These are phyloP conservation scores for Zootoca vivipara DNA, from an alignment of 2,113 vertebrate genomes.

Conservation along the genomic window DNA sequence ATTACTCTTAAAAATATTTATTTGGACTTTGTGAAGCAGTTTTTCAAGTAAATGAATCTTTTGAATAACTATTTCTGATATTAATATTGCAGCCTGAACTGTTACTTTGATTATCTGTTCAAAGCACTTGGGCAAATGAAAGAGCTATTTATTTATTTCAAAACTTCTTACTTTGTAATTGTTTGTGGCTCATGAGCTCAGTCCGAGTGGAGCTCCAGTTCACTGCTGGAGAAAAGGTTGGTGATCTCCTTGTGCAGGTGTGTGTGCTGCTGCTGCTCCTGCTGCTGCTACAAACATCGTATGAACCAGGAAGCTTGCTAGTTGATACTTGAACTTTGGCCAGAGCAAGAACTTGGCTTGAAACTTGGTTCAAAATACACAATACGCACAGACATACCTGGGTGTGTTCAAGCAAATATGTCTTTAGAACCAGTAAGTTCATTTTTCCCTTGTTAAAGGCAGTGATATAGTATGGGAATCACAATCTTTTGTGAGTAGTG, in stretches of 20 bases:
- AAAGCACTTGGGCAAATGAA: too few relatives aligned
- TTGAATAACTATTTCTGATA: too few relatives aligned
- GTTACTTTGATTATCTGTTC: too few relatives aligned
- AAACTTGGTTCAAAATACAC: slow-evolving; percentile 49
- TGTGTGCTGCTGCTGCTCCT: not conserved
- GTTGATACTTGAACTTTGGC: slow-evolving; percentile 68
- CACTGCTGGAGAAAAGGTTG: fast-evolving
- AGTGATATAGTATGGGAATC: not conserved
- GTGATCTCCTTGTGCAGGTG: slow-evolving; percentile 25
- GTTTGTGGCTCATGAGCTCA: not conserved
- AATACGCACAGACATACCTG: slow-evolving; percentile 3
- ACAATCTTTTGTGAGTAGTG: fast-evolving
- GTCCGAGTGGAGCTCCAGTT: fast-evolving
- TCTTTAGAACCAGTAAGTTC: slow-evolving; percentile 70
- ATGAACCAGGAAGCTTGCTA: slow-evolving; percentile 32
- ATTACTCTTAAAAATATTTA: too few relatives aligned
- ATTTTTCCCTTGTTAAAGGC: not conserved
- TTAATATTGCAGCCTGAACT: too few relatives aligned
- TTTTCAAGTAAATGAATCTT: too few relatives aligned
- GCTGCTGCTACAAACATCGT: not conserved
- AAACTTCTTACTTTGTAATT: too few relatives aligned
- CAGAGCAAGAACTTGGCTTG: slow-evolving; percentile 55
- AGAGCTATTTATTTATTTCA: too few relatives aligned
- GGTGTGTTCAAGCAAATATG: slow-evolving; percentile 72
- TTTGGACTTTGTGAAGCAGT: too few relatives aligned